Evolutionary conservation across 2,888 invertebrate genomes (phyloP).

Genomic region (Drosophila kambysellisi): DNA sequence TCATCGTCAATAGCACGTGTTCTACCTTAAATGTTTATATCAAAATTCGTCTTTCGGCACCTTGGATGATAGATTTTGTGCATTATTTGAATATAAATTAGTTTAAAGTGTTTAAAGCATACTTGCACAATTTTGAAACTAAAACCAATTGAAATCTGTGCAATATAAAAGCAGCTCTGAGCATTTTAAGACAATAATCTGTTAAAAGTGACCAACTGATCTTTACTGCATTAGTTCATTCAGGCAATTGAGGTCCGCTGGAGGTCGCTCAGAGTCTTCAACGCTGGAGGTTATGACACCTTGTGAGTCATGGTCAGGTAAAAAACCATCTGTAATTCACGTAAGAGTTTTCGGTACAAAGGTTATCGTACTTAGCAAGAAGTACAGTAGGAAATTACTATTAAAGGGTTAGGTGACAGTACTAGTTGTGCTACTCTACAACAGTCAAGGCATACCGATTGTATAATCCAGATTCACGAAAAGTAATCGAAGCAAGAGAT

Average conservation of each 20-base stretch:
- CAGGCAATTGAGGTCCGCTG: neutral
- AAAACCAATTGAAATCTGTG: too few species aligned
- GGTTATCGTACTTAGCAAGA: constrained; percentile 10
- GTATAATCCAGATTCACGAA: constrained; percentile 16
- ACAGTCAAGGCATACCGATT: constrained; percentile 2
- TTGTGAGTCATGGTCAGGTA: constrained; percentile 19
- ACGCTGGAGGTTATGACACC: constrained; percentile 6
- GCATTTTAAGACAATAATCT: neutral
- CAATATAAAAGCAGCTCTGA: too few species aligned
- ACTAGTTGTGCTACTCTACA: too few species aligned
- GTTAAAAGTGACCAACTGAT: neutral
- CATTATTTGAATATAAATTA: neutral
- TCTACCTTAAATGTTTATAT: neutral
- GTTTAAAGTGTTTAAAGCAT: neutral
- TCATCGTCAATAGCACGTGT: neutral
- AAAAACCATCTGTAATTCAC: constrained; percentile 1
- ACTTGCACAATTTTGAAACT: neutral
- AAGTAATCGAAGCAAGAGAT: constrained; percentile 12
- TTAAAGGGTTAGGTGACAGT: constrained; percentile 13
- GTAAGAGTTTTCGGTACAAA: constrained; percentile 8
- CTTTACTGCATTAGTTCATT: constrained; percentile 5
- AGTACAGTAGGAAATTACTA: constrained; percentile 6
- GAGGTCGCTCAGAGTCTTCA: constrained; percentile 8
- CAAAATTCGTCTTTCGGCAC: neutral
- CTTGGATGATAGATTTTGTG: neutral